Conservation (phyloP, 2,888 invertebrate species). For the Ectobius pallidus region DNA sequence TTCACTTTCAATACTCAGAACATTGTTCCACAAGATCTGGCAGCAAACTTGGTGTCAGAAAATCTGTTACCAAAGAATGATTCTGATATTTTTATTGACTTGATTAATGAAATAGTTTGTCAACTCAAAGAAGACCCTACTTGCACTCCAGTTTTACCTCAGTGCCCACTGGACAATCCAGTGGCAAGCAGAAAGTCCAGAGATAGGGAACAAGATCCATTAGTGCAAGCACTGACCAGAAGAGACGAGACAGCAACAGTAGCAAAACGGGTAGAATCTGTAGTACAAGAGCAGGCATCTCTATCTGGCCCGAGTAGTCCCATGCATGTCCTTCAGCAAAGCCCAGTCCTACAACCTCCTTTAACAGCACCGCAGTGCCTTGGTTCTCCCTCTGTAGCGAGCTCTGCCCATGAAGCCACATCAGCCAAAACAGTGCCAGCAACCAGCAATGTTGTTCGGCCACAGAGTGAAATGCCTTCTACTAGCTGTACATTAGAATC, state of each 20-base stretch:
- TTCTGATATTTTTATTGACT: conserved; percentile 77
- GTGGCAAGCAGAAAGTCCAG: conserved; percentile 53
- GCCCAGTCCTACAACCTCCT: too few relatives aligned
- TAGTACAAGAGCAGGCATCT: conserved; percentile 33
- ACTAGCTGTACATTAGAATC: too few relatives aligned
- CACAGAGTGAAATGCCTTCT: too few relatives aligned
- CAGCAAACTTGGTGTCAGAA: conserved; percentile 85
- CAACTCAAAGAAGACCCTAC: conserved; percentile 82
- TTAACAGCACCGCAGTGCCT: not conserved
- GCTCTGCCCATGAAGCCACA: conserved; percentile 26
- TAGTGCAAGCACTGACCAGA: conserved; percentile 52
- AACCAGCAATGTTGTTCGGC: too few relatives aligned
- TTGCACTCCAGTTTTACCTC: conserved; percentile 66
- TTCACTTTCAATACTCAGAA: conserved; percentile 94
- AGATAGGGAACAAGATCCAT: conserved; percentile 54
- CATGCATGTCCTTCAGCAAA: conserved; percentile 33
- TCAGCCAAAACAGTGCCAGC: too few relatives aligned
- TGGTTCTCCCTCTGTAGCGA: conserved; percentile 12
- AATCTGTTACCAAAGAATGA: conserved; percentile 79
- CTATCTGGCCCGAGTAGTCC: conserved; percentile 38
- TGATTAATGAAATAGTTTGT: conserved; percentile 83
- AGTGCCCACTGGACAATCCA: conserved; percentile 50
- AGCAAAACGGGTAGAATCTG: conserved; percentile 26
- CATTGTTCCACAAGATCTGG: conserved; percentile 87
- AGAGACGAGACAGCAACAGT: conserved; percentile 42